These are phyloP conservation scores for Delia radicum DNA, from an alignment of 1,140 invertebrate genomes.

Conservation along the genomic window DNA sequence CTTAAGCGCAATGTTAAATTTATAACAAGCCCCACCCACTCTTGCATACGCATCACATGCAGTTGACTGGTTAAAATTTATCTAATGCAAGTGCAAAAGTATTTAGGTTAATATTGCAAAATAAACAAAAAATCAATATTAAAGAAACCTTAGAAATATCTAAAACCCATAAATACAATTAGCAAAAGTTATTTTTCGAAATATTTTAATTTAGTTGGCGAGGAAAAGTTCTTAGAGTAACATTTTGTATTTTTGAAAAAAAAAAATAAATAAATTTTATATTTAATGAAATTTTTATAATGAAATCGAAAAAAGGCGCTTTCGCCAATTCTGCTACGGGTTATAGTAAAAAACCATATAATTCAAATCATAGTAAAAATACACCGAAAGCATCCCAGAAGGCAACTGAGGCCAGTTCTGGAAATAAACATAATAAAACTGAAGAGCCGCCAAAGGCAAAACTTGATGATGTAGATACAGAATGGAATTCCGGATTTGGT, in stretches of 20 bases:
- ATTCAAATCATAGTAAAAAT: slow-evolving; percentile 32
- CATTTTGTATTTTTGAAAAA: not conserved
- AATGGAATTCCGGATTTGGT: slow-evolving; percentile 51
- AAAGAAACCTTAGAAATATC: not conserved
- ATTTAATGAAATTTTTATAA: slow-evolving; percentile 8
- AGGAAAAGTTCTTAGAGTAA: not conserved
- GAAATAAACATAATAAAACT: not conserved
- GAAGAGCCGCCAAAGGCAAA: not conserved
- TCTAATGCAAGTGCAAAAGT: no score
- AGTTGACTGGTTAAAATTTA: no score
- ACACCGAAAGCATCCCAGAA: not conserved
- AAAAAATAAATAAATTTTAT: not conserved
- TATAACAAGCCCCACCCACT: no score
- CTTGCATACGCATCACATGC: no score
- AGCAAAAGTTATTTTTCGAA: not conserved
- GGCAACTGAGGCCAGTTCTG: not conserved
- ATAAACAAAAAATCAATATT: not conserved
- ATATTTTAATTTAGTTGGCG: not conserved
- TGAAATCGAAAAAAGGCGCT: slow-evolving; percentile 50
- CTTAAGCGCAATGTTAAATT: no score
- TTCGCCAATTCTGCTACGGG: slow-evolving; percentile 50
- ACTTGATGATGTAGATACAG: slow-evolving; percentile 41
- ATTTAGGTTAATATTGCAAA: no score
- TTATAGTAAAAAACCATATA: slow-evolving; percentile 40
- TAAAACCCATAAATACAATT: not conserved